Evolutionary conservation across 2,888 invertebrate genomes (phyloP).

Genomic region (Sacculina carcini): DNA sequence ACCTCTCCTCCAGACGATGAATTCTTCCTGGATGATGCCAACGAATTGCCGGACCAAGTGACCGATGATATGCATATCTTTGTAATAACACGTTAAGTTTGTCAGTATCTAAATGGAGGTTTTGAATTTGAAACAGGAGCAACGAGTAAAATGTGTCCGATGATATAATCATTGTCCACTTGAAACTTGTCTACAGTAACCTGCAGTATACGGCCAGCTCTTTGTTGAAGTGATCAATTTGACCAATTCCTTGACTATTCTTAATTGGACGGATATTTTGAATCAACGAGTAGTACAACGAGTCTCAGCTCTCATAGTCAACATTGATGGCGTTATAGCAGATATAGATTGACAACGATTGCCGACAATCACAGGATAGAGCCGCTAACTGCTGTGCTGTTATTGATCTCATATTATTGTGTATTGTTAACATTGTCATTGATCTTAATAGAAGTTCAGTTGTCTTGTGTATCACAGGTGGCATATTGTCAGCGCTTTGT

Average conservation of each 20-base stretch:
- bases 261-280: no score
- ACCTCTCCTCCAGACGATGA: constrained; percentile 31
- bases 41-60: constrained; percentile 18
- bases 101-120: no score
- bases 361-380: not conserved
- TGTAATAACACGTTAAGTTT: no score
- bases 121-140: no score
- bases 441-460: not conserved
- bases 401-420: not conserved
- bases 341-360: not conserved
- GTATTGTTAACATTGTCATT: not conserved
- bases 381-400: not conserved
- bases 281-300: not conserved
- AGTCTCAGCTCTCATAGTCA: not conserved
- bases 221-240: no score
- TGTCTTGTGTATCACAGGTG: no score
- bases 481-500: no score
- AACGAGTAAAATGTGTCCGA: no score
- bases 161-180: no score
- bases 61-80: constrained; percentile 10
- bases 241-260: no score
- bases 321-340: not conserved
- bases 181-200: no score
- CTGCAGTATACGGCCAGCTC: no score
- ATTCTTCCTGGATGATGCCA: constrained; percentile 39